Evolutionary conservation across 2,113 vertebrate genomes (phyloP), one percentile per base, ranked within the genome.

Genomic region (Cheilinus undulatus): DNA sequence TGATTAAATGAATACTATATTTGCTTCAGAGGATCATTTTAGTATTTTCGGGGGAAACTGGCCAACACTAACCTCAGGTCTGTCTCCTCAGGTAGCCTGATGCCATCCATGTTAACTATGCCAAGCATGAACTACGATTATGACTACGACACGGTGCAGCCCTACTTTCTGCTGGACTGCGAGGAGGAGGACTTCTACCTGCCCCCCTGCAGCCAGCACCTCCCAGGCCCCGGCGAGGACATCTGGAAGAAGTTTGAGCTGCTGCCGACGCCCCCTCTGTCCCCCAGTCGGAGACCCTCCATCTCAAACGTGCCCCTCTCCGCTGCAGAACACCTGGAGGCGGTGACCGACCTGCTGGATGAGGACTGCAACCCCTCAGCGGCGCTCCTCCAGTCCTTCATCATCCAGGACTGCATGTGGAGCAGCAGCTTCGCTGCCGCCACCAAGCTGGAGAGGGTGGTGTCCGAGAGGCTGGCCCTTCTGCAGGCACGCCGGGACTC

Each of bases 241-340:
- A 99, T 99, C 94, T 99, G 97, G 97, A 99, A 99, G 94, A 99
- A 98, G 89, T 99, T 99, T 82, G 97, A 98, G 80, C 86, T 98
- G 78, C 92, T 98, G 79, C 97, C 97, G 91, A 96, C 97, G 38
- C 97, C 97, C 54, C 97, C 97, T 6, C 95, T 95, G 69, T 95
- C 97, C 9, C 97, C 97, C 2, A 98, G 97, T 93, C 96, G 96
- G 68, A 94, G 96, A 63, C 95, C 95, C 27, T 94, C 95, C 56
- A 92, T 97, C 72, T 94, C 94, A 82, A 73, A 89, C 58, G 94
- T 95, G 84, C 96, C 96, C 0, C 95, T 95, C 63, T 97, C 96
- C 80, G 95, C 91, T 0, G 96, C 96, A 1, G 97, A 99, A 80
- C 96, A 97, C 92, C 93, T 98, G 92, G 97, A 99, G 92, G 96